phyloP scores from a whole-genome alignment of 1,140 invertebrate genomes.

The Cyclina sinensis region DNA sequence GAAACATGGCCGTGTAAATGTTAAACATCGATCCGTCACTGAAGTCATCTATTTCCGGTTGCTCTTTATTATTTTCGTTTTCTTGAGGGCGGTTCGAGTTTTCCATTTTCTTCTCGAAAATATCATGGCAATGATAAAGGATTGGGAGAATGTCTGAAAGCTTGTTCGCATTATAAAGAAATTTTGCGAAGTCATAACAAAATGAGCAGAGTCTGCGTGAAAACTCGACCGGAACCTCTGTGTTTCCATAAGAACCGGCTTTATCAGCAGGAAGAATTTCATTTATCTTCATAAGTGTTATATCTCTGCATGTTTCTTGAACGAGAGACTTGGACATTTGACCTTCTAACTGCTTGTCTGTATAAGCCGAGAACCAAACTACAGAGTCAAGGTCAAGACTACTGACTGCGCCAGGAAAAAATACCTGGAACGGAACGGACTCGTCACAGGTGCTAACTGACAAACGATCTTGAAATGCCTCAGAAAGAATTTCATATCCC shows the following conservation, averaged over 20 bases:
- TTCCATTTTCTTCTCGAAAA: background rate
- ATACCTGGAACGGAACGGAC: constrained; percentile 32
- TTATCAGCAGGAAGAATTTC: constrained; percentile 15
- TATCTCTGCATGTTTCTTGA: background rate
- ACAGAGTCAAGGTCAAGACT: background rate
- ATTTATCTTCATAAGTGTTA: background rate
- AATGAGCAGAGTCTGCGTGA: background rate
- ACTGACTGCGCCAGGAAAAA: constrained; percentile 33
- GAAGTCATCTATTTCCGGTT: background rate
- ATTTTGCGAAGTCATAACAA: constrained; percentile 26
- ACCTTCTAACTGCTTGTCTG: constrained; percentile 42
- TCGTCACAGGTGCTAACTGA: constrained; percentile 54
- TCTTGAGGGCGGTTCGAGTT: background rate
- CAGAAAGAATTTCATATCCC: constrained; percentile 15
- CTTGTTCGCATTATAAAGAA: constrained; percentile 22
- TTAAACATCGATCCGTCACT: background rate
- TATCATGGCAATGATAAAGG: constrained; percentile 33
- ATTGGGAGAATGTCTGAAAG: constrained; percentile 13
- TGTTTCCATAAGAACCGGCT: constrained; percentile 5
- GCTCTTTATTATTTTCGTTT: background rate
- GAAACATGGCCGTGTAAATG: constrained; percentile 10
- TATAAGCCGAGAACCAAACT: constrained; percentile 47
- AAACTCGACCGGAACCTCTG: constrained; percentile 18
- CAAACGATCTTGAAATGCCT: constrained; percentile 49
- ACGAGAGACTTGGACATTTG: constrained; percentile 46